Evolutionary conservation across 2,113 vertebrate species (phyloP), one percentile per base, ranked within the genome.

Genomic region (Taurulus bubalis): DNA sequence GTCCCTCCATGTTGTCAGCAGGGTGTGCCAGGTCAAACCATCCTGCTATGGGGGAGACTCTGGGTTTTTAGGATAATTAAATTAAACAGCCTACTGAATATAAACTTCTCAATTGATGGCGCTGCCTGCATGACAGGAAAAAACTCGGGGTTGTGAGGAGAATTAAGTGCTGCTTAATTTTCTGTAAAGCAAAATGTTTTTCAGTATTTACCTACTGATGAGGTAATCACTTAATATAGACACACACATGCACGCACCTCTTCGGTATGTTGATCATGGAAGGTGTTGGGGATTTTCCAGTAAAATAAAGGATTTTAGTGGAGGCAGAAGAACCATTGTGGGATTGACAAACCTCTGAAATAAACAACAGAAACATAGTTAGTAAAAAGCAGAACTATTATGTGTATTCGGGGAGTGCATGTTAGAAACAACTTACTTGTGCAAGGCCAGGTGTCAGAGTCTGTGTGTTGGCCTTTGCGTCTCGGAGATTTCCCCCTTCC

Each of bases 221-320:
- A n/a, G n/a, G n/a, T n/a, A n/a, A n/a, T n/a, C n/a, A 32, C 11
- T 3, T 28, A 8, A 45, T 55, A 58, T 15, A 28, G 24, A 12
- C 38, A 12, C 38, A 40, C 38, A 40, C 8, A 45, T 3, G 28
- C 58, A 60, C 58, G 30, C 22, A 98, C 98, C 97, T 99, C 94
- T 99, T 99, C 78, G 96, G 95, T 92, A 99, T 98, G 87, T 92
- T 98, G 91, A 99, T 96, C 97, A 99, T 98, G 91, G 97, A 98
- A 79, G 98, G 98, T 0, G 97, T 99, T 70, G 97, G 95, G 18
- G 97, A 98, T 78, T 96, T 96, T 82, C 97, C 98, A 8, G 96
- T 98, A 90, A 98, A 99, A 91, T 99, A 99, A 28, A 99, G 96
- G 90, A 99, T 97, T 96, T 98, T 99, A 83, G 98, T 99, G 68